Conservation (phyloP, 2,797 vertebrate genomes). For the Alca torda region DNA sequence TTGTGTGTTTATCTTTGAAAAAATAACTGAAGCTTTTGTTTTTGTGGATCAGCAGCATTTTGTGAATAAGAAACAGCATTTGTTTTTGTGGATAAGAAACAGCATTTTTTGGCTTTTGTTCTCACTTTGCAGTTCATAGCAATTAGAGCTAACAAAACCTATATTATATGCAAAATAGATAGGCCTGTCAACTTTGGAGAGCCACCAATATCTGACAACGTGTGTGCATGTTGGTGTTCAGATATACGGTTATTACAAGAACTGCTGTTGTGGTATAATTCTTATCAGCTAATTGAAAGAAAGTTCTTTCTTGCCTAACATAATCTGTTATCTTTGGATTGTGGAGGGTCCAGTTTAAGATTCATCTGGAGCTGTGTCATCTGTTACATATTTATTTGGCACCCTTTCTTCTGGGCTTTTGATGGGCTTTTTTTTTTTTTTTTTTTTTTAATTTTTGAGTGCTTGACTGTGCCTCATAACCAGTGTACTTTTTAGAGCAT, state of each 20-base stretch:
- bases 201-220: background rate
- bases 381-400: background rate
- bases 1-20: background rate
- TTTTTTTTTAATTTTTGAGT: background rate
- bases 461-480: background rate
- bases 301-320: background rate
- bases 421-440: no score
- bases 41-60: background rate
- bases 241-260: background rate
- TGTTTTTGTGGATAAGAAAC: background rate
- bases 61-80: background rate
- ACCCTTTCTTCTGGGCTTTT: background rate
- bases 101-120: background rate
- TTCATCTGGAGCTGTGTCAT: background rate
- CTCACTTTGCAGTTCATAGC: background rate
- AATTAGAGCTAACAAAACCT: slow-evolving; percentile 2
- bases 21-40: background rate
- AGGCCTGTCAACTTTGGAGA: background rate
- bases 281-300: background rate
- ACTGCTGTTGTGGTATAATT: background rate
- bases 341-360: background rate
- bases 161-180: background rate
- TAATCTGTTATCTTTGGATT: background rate
- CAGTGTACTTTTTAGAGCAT: background rate
- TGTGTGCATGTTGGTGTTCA: background rate